Base-by-base conservation (phyloP, 2,888 invertebrate genomes). In the Artemia sinica region DNA sequence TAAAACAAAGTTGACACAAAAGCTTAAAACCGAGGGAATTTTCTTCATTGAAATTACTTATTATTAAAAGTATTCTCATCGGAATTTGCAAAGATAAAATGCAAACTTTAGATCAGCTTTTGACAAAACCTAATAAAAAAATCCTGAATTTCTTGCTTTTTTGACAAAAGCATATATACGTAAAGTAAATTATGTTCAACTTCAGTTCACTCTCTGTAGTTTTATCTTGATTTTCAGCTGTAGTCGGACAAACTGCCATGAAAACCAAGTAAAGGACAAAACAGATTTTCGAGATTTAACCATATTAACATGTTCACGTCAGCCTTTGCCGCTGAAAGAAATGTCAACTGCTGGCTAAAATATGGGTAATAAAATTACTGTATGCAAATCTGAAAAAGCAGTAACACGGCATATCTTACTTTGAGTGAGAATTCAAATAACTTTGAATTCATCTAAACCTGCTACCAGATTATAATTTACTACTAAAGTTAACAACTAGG, bases 281-380 rank as follows among this genome's bases (percentile, higher is more conserved):
- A n/a, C 63, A 18, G 63, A 58, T 58, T 28, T n/a, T 28, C 63
- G 63, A 58, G 63, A 58, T 58, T 58, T 58, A 58, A 58, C 14
- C n/a, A 58, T 58, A 58, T 58, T 58, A 58, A 58, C 63, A 58
- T 58, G 63, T 58, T 58, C 63, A 58, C 63, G 63, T n/a, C 63
- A 18, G n/a, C 63, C 14, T 28, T 28, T 58, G n/a, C 28, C 63
- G 63, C 28, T 58, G 63, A 58, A 58, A 58, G 63, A 58, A 58
- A 58, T 28, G 63, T 58, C 63, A 58, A 28, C 63, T 58, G 14
- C 14, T 58, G 63, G 63, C 10, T 58, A 58, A 58, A 58, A 18
- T 58, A 58, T 58, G 63, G 63, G 14, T 58, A 58, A 58, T 58
- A 58, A 58, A 58, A 58, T 58, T 58, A 58, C 63, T n/a, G 63